A percentile compares a stretch with the other conserved stretches of the same genome.
phyloP scores from a whole-genome alignment of 2,113 vertebrate genomes.

The Charadrius vociferus region DNA sequence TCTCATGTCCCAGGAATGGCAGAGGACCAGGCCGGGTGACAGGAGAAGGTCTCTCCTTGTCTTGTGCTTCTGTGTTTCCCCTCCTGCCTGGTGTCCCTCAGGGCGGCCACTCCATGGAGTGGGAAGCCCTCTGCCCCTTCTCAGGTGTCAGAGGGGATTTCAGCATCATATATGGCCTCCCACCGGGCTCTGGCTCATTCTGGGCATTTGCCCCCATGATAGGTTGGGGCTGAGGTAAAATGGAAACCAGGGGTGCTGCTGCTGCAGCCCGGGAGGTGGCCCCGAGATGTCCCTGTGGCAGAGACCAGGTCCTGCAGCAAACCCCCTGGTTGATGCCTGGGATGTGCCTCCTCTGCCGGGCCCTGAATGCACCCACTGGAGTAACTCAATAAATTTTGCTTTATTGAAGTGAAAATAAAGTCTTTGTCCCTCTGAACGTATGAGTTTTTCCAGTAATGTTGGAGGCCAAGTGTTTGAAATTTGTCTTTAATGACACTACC shows the following conservation, averaged over 20 bases:
- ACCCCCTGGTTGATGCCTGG: background rate
- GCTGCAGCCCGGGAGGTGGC: background rate
- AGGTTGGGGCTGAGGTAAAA: background rate
- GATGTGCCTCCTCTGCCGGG: background rate
- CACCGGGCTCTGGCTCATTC: fast-evolving
- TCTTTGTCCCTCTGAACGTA: background rate
- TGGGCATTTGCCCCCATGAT: fast-evolving
- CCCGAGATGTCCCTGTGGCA: fast-evolving
- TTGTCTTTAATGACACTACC: background rate
- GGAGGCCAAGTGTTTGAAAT: background rate
- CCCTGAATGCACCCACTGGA: background rate
- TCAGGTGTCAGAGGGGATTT: background rate
- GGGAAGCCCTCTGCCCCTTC: background rate
- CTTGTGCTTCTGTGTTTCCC: background rate
- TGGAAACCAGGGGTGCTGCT: background rate
- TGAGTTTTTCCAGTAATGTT: background rate
- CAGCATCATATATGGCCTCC: background rate
- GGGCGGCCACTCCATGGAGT: fast-evolving
- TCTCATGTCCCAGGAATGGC: fast-evolving
- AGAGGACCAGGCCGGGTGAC: fast-evolving
- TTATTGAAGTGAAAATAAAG: background rate
- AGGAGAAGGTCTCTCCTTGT: fast-evolving
- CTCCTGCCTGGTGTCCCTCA: background rate
- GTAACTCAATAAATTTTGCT: background rate
- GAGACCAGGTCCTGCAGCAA: background rate